Conservation (phyloP, 2,888 invertebrate species). For the Tetropium fuscum region DNA sequence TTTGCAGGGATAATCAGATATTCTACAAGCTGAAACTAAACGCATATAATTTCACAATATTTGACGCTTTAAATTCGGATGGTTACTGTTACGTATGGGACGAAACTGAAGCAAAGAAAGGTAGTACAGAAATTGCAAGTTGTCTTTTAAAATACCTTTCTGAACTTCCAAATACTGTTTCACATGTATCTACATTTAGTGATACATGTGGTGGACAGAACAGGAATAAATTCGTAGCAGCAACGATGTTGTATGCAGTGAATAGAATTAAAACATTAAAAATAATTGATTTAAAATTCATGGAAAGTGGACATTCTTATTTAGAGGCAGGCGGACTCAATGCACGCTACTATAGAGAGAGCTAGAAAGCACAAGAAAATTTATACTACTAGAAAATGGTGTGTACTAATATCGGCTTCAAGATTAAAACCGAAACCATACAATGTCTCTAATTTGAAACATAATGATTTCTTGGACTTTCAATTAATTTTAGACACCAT, state of each 20-base stretch:
- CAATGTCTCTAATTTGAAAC: not conserved
- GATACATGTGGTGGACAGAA: conserved; percentile 33
- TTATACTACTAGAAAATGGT: not conserved
- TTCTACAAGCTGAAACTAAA: conserved; percentile 27
- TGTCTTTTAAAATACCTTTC: conserved; percentile 34
- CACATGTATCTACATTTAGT: conserved; percentile 27
- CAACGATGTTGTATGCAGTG: not conserved
- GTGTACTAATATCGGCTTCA: not conserved
- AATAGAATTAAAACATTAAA: not conserved
- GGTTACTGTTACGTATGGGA: conserved; percentile 35
- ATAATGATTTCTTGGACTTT: not conserved
- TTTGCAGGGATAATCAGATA: conserved; percentile 30
- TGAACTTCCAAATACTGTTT: conserved; percentile 31
- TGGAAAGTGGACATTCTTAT: conserved; percentile 40
- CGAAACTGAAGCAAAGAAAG: conserved; percentile 37
- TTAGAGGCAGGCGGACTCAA: conserved; percentile 22
- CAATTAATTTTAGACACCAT: not conserved
- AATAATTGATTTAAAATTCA: conserved; percentile 40
- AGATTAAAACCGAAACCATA: not conserved
- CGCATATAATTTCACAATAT: conserved; percentile 43
- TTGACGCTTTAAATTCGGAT: conserved; percentile 28
- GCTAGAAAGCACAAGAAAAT: not conserved
- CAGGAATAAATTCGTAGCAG: conserved; percentile 26
- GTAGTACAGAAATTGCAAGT: conserved; percentile 39
- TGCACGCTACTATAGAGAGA: conserved; percentile 24